Base-by-base conservation (phyloP, 2,888 invertebrate species). In the Lithophane leautieri region DNA sequence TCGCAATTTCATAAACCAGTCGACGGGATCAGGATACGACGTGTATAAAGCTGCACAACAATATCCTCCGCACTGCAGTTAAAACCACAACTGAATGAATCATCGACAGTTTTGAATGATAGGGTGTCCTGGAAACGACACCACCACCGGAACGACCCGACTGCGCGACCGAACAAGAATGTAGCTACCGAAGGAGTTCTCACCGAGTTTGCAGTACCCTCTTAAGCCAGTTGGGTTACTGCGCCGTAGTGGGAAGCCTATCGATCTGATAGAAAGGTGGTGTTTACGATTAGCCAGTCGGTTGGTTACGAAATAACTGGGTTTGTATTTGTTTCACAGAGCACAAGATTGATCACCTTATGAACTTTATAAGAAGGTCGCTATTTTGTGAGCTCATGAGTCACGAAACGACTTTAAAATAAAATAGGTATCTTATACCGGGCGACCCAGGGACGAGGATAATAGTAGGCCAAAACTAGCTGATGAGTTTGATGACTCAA, bases 201-300 rank as follows among this genome's bases (percentile, higher is more conserved):
- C 75, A 76, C 82, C 70, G 68, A 72, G 75, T 79, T 79, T 85
- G 74, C 74, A 84, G 79, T 83, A 89, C 91, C 89, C 89, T 90
- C 90, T 79, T 83, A 90, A 92, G 86, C 78, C 83, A 87, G 91
- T 85, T 86, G 93, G 93, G 92, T 94, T 93, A 93, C 92, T 94
- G 94, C 94, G 94, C 93, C 92, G 93, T 84, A 91, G 95, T 94
- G 93, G 91, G 93, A 93, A 94, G 83, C 87, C 89, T 95, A 96
- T 96, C 92, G 96, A 96, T 96, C 94, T 91, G 89, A 93, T 91
- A 90, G 87, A 90, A 90, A 90, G 84, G 85, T 88, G 86, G 88
- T 88, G 93, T 91, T 92, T 94, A 89, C 88, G 82, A 92, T 93
- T 92, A 90, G 77, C 86, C 90, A 91, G 90, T 88, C 85, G 83